A percentile compares a stretch with the other conserved stretches of the same genome.
These are phyloP conservation scores for Cyprinodon variegatus DNA, from an alignment of 2,113 vertebrate genomes.

Conservation along the genomic window DNA sequence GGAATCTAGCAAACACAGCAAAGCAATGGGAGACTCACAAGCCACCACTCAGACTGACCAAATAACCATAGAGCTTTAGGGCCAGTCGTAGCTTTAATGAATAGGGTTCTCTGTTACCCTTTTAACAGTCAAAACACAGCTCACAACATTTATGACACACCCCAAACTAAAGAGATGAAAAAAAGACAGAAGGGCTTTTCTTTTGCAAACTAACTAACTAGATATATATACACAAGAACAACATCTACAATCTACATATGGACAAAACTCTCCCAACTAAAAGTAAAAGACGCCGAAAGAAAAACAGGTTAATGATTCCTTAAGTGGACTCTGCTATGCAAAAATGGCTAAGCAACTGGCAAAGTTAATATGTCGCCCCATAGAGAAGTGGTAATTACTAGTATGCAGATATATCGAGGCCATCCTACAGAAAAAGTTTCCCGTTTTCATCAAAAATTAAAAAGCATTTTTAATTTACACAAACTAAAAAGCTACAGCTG, in stretches of 20 bases:
- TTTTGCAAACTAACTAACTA: not conserved
- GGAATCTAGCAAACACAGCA: not conserved
- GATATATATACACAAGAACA: not conserved
- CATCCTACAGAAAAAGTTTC: not conserved
- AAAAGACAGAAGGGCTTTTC: slow-evolving; percentile 41
- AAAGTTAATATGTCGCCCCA: slow-evolving; percentile 27
- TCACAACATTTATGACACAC: slow-evolving; percentile 40
- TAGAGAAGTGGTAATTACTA: slow-evolving; percentile 5
- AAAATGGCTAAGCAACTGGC: slow-evolving; percentile 23
- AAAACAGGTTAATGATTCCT: slow-evolving; percentile 29
- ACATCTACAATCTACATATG: not conserved
- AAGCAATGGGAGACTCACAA: not conserved
- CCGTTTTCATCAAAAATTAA: not conserved
- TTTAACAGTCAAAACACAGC: slow-evolving; percentile 55
- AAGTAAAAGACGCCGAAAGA: slow-evolving; percentile 22
- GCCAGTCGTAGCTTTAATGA: slow-evolving; percentile 36
- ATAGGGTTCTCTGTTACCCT: slow-evolving; percentile 65
- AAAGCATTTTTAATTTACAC: not conserved
- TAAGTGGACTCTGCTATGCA: slow-evolving; percentile 1
- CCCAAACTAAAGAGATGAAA: slow-evolving; percentile 57
- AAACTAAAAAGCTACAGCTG: slow-evolving; percentile 3
- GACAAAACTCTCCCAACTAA: slow-evolving; percentile 20
- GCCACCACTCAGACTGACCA: not conserved
- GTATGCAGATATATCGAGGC: not conserved
- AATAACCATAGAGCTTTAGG: slow-evolving; percentile 7